Conservation (phyloP, 2,113 vertebrate species). For the Vimba vimba region DNA sequence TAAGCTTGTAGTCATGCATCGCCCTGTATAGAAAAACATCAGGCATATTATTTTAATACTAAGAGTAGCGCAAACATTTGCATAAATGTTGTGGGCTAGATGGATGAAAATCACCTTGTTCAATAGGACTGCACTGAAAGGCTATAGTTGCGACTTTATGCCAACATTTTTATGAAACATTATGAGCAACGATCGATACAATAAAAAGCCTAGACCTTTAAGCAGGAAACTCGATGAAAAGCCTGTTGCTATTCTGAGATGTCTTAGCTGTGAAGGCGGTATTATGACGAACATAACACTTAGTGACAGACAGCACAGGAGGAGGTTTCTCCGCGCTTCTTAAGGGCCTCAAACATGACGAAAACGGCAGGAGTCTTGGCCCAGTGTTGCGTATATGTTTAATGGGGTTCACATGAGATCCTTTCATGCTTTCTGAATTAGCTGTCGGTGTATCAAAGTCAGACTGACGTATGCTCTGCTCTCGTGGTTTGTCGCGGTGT, state of each 20-base stretch:
- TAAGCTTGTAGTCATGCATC: not conserved
- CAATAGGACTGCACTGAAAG: not conserved
- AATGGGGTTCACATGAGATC: conserved; percentile 61
- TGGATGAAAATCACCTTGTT: not conserved
- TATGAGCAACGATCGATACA: not conserved
- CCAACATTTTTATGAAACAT: conserved; percentile 27
- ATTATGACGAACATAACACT: conserved; percentile 37
- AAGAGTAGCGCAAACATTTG: not conserved
- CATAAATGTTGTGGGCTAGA: conserved; percentile 19
- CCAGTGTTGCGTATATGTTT: conserved; percentile 53
- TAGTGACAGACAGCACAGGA: conserved; percentile 39
- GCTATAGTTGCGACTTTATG: not conserved
- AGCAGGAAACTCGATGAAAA: conserved; percentile 33
- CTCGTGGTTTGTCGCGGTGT: conserved; percentile 58
- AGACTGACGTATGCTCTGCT: conserved; percentile 59
- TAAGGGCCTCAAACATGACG: conserved; percentile 15
- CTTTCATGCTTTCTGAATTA: conserved; percentile 61
- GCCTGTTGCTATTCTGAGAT: conserved; percentile 39
- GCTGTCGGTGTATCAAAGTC: conserved; percentile 63
- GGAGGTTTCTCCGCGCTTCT: conserved; percentile 15
- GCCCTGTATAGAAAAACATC: conserved; percentile 8
- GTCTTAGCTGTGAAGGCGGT: conserved; percentile 18
- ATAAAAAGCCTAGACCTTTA: conserved; percentile 45
- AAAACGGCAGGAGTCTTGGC: conserved; percentile 30
- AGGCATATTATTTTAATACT: conserved; percentile 8